Conservation (phyloP, 2,888 invertebrate genomes). For the Coleophora flavipennella region DNA sequence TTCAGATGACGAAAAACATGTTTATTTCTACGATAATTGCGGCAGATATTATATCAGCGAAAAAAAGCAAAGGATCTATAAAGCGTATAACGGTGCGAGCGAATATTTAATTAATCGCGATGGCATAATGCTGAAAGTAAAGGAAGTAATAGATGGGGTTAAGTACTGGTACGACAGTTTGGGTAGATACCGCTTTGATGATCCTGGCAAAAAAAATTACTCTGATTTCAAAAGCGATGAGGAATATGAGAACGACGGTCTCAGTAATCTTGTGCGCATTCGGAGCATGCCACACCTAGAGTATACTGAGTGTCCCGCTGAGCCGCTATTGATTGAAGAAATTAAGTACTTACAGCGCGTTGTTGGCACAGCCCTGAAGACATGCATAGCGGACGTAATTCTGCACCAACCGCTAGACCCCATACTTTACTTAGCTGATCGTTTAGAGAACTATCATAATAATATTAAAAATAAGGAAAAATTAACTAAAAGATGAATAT, state of each 20-base stretch:
- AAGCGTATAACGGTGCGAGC: constrained; percentile 19
- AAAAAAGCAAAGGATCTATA: constrained; percentile 19
- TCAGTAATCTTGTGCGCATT: constrained; percentile 24
- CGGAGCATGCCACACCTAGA: constrained; percentile 1
- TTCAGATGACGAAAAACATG: constrained; percentile 21
- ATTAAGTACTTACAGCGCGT: constrained; percentile 24
- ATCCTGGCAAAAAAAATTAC: constrained; percentile 21
- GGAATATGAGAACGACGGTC: constrained; percentile 23
- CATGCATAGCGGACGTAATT: constrained; percentile 30
- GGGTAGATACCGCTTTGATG: constrained; percentile 24
- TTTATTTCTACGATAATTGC: constrained; percentile 31
- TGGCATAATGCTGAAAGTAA: constrained; percentile 21
- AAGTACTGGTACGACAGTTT: constrained; percentile 25
- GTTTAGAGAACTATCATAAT: constrained; percentile 22
- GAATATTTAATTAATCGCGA: constrained; percentile 22
- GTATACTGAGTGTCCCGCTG: constrained; percentile 11
- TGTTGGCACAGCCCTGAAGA: constrained; percentile 28
- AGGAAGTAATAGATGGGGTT: constrained; percentile 19
- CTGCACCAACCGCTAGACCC: constrained; percentile 32
- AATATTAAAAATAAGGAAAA: constrained; percentile 6
- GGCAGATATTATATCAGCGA: constrained; percentile 27
- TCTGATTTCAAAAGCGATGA: constrained; percentile 15
- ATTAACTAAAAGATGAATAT: neutral
- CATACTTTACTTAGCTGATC: constrained; percentile 24
- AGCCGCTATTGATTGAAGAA: constrained; percentile 21